phyloP scores from a whole-genome alignment of 2,888 invertebrate species.

The Melikaiella ostensackeni region DNA sequence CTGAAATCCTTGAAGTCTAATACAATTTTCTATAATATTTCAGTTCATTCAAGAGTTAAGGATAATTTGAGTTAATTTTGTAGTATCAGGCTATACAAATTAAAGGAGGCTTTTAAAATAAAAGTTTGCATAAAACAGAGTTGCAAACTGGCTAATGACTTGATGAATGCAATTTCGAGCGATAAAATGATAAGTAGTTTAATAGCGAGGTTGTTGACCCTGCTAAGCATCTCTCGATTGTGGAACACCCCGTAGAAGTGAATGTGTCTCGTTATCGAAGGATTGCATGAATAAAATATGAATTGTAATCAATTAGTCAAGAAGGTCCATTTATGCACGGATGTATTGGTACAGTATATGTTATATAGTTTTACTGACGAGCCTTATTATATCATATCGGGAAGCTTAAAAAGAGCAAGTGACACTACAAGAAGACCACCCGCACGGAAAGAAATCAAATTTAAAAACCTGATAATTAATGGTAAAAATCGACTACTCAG shows the following conservation, averaged over 20 bases:
- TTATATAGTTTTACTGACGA: not conserved
- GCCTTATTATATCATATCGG: not conserved
- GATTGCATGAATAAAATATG: constrained; percentile 53
- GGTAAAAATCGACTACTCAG: no score
- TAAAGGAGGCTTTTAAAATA: not conserved
- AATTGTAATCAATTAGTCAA: constrained; percentile 53
- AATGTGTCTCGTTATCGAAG: constrained; percentile 38
- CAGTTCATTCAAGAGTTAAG: not conserved
- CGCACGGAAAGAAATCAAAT: constrained; percentile 18
- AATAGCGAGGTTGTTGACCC: constrained; percentile 28
- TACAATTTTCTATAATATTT: no score
- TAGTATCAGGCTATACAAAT: not conserved
- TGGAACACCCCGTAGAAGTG: constrained; percentile 11
- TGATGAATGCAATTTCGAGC: constrained; percentile 31
- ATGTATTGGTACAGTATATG: not conserved
- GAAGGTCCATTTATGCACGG: not conserved
- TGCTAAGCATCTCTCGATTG: constrained; percentile 21
- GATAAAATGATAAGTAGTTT: constrained; percentile 36
- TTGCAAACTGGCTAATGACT: constrained; percentile 21
- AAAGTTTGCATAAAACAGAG: not conserved
- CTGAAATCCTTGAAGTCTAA: no score
- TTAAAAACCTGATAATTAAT: no score
- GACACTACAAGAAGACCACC: constrained; percentile 46
- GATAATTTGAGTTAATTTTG: not conserved
- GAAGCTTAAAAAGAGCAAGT: constrained; percentile 4